Base-by-base conservation (phyloP, 1,140 invertebrate species). In the Sesamia nonagrioides region DNA sequence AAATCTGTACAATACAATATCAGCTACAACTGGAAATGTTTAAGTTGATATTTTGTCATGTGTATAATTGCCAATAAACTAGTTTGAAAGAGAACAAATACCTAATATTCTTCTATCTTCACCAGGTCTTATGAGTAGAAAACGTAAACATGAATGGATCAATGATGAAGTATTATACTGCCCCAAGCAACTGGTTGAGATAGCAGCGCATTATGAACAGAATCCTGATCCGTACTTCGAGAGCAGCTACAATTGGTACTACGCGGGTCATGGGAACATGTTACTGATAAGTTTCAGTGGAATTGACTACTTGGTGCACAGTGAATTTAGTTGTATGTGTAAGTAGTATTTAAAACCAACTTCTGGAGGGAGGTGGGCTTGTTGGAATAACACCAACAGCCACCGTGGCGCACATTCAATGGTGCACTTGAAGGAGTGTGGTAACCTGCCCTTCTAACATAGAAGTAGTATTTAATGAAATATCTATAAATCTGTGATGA, bases 231-330 rank as follows among this genome's bases (percentile, higher is more conserved):
- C 86, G 5, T 87, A 90, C 56, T 95, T 95, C 77, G 78, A 88
- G 33, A 75, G 82, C 33, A 78, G 82, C 9, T 92, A 91, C 77
- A 94, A 95, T 77, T 94, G 93, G 93, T 93, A 94, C 77, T 94
- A 94, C 75, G 84, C 88, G n/a, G 93, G 93, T 1, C 82, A 82
- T 68, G 93, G 93, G 0, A 94, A 94, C 72, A 71, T 94, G 50
- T 89, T 92, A 11, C 69, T 86, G 1, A 78, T 91, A 0, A 82
- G 72, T 45, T 66, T 93, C 35, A 66, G 88, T 35, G 88, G 86
- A 76, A 77, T 79, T 9, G 87, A 92, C 35, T 94, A 93, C 76
- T 52, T 94, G 54, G 54, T 94, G 8, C 87, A 91, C 42, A 93
- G 91, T 87, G 88, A 88, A 83, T 89, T 94, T 37, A 85, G 71